A percentile compares a stretch with the other conserved stretches of the same genome.
Evolutionary conservation across 2,888 invertebrate species (phyloP).

Genomic region (Eudemis profundana): DNA sequence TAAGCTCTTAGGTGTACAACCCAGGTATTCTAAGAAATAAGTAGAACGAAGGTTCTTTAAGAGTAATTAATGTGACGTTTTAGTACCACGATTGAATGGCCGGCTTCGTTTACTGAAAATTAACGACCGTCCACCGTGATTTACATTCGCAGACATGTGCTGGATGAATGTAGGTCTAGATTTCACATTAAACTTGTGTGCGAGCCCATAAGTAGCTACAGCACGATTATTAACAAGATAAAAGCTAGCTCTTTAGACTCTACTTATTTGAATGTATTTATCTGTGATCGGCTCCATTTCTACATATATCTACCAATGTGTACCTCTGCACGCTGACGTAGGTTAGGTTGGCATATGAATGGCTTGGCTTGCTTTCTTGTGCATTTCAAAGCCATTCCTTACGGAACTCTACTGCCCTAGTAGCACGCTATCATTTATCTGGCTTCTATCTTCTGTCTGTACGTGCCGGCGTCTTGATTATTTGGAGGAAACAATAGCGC

Average conservation of each 20-base stretch:
- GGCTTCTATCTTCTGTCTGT: no score
- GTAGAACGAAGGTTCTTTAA: not conserved
- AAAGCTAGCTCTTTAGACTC: slow-evolving; percentile 2
- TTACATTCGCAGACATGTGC: slow-evolving; percentile 32
- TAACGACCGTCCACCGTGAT: slow-evolving; percentile 28
- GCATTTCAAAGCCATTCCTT: slow-evolving; percentile 14
- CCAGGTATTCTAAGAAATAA: no score
- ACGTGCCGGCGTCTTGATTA: no score
- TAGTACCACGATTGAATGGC: slow-evolving; percentile 13
- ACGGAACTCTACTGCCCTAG: not conserved
- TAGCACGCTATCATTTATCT: not conserved
- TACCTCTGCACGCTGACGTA: not conserved
- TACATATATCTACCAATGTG: no score
- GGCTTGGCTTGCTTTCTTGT: slow-evolving; percentile 19
- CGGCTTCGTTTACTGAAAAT: slow-evolving; percentile 24
- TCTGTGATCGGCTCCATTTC: no score
- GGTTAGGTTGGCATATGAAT: slow-evolving; percentile 28
- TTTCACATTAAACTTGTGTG: not conserved
- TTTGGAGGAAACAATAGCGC: no score
- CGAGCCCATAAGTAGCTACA: not conserved
- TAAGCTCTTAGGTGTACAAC: no score
- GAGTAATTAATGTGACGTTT: not conserved
- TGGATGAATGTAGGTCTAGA: slow-evolving; percentile 17
- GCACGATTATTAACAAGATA: not conserved
- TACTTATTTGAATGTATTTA: no score